Base-by-base conservation (phyloP, 2,797 vertebrate species). In the Pseudomugil gertrudae region DNA sequence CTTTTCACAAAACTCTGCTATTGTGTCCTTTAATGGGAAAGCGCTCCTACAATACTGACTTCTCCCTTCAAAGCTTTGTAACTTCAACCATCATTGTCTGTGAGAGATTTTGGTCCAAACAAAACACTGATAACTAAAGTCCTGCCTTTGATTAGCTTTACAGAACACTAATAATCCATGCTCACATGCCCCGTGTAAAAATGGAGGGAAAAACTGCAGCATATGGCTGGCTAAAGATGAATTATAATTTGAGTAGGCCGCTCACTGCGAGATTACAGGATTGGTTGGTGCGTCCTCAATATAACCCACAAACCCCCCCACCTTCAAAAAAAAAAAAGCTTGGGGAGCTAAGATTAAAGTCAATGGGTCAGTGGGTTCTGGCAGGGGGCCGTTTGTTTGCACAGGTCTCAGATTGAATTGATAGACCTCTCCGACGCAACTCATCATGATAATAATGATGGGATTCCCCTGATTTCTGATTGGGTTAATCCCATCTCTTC, bases 141-240 rank as follows among this genome's bases (percentile, higher is more conserved):
- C 38, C 26, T 48, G 69, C 57, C 30, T 66, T 79, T 89, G 72
- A 91, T 90, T 88, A 86, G 88, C 85, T 64, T 76, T 61, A 58
- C 86, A 65, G 66, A 45, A 57, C 72, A 83, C 82, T 76, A 77
- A 77, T 81, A 83, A 83, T 82, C 75, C 81, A 68, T 33, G 65
- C 48, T 79, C 29, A 35, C 50, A 74, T 74, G 29, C 71, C 53
- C 36, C 48, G 1, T 72, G 58, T 55, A 53, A 57, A 66, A 72
- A 69, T 64, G 71, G 14, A 15, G 5, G 13, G 3, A 43, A 5
- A 63, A 57, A 76, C 27, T 52, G 35, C 69, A 81, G 63, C 90
- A 90, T 87, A 90, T 87, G 85, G 85, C 64, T 23, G 69, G 72
- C 32, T 83, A 58, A 57, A 86, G 82, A 86, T 90, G 85, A 87